Conservation (phyloP, 2,797 vertebrate species). For the Chaunax sp. region DNA sequence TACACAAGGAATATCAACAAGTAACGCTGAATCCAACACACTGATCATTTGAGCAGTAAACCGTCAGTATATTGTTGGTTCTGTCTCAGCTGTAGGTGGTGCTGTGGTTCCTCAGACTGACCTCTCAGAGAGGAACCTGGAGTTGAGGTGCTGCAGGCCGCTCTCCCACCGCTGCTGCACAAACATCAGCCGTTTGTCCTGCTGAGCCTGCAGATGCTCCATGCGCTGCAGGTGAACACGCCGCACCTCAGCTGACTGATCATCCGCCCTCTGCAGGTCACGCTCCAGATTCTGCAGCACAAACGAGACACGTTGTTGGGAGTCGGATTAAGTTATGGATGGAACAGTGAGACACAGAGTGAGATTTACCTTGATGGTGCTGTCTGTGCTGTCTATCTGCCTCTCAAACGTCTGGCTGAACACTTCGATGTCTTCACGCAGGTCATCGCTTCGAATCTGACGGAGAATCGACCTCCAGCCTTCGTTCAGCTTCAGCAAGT, state of each 20-base stretch:
- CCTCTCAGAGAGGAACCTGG: conserved; percentile 26
- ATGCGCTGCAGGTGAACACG: conserved; percentile 49
- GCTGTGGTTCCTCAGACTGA: conserved; percentile 10
- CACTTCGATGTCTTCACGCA: background rate
- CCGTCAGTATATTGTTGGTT: background rate
- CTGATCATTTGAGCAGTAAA: no score
- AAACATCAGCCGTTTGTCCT: background rate
- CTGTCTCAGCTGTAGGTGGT: background rate
- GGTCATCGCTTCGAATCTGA: conserved; percentile 15
- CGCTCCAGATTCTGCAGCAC: conserved; percentile 38
- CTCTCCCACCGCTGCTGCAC: conserved; percentile 51
- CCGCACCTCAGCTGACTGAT: conserved; percentile 33
- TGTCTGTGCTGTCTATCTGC: conserved; percentile 49
- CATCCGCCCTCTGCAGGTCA: conserved; percentile 49
- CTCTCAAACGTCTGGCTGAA: conserved; percentile 47
- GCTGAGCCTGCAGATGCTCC: conserved; percentile 36
- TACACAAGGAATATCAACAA: no score
- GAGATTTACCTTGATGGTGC: conserved; percentile 42
- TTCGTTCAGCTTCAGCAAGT: conserved; percentile 57
- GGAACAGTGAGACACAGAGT: no score
- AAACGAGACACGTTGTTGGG: background rate
- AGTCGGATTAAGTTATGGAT: fast-evolving
- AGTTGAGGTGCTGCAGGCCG: conserved; percentile 25
- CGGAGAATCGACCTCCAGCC: conserved; percentile 57
- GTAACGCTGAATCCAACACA: no score